Conservation (phyloP, 2,113 vertebrate genomes). For the Oceanodroma tethys region DNA sequence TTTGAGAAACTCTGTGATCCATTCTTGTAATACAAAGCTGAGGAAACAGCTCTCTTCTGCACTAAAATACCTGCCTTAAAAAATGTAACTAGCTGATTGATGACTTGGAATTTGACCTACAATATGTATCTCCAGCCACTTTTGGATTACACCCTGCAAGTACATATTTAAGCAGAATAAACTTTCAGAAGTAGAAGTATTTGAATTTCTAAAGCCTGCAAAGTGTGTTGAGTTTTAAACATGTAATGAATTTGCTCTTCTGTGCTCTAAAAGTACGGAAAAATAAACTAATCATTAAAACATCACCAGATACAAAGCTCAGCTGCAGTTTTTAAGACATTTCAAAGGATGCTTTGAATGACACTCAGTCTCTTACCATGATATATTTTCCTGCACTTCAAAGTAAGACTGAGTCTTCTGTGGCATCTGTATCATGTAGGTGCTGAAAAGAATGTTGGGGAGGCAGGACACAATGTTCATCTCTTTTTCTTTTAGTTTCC, state of each 20-base stretch:
- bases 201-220: background rate
- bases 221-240: background rate
- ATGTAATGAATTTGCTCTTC: background rate
- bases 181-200: background rate
- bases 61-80: background rate
- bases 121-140: background rate
- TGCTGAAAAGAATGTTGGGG: background rate
- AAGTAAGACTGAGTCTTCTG: slow-evolving; percentile 1
- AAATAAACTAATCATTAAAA: slow-evolving; percentile 32
- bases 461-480: slow-evolving; percentile 12
- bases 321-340: slow-evolving; percentile 1
- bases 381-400: slow-evolving; percentile 23
- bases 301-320: background rate
- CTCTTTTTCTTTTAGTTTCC: background rate
- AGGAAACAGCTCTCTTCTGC: background rate
- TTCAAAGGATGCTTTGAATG: slow-evolving; percentile 48
- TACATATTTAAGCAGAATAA: background rate
- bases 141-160: background rate
- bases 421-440: background rate
- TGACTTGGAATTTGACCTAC: background rate
- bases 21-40: background rate
- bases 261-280: background rate
- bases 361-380: background rate
- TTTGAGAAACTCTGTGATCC: background rate
- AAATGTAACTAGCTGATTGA: background rate